Evolutionary conservation across 2,113 vertebrate species (phyloP), one percentile per base, ranked within the genome.

Genomic region (Leucosticte australis): DNA sequence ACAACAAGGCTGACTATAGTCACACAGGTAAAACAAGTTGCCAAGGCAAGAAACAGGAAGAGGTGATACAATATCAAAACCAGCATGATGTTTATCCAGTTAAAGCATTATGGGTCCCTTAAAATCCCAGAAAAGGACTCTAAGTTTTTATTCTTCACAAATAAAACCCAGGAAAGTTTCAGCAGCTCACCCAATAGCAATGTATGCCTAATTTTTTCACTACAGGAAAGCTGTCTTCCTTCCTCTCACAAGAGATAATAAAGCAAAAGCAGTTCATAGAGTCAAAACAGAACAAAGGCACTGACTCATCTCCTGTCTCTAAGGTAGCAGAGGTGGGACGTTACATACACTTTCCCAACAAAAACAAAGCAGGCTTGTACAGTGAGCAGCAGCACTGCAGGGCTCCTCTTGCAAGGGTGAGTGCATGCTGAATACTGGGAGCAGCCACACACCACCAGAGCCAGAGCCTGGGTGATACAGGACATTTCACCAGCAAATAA

Each of bases 391-490:
- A 80, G 42, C 49, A 27, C 10, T 52, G 50, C 47, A 91, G 69
- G 1, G 28, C 26, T 74, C 37, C 37, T 35, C 42, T 21, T 35
- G 17, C 73, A 62, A 73, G 64, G 23, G 27, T 12, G 44, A 90
- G 52, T 9, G 8, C 50, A 50, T 22, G 7, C 79, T 10, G 31
- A 35, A 59, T 37, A 46, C 69, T 55, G 57, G 74, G 8, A 86
- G 31, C 13, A 53, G 37, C 23, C 56, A 76, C 33, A n/a, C 14
- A 18, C 39, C 13, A 30, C 31, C 57, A 73, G 41, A 30, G 13
- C 28, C 62, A 92, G n/a, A 62, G 56, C 4, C 1, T 44, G 62
- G 30, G 27, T 0, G 1, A 46, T 7, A 82, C 0, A 7, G 60
- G 35, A 68, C 57, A 76, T 57, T n/a, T 56, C 44, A 64, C 30